phyloP scores from a whole-genome alignment of 2,113 vertebrate species.

The Megaleporinus macrocephalus region DNA sequence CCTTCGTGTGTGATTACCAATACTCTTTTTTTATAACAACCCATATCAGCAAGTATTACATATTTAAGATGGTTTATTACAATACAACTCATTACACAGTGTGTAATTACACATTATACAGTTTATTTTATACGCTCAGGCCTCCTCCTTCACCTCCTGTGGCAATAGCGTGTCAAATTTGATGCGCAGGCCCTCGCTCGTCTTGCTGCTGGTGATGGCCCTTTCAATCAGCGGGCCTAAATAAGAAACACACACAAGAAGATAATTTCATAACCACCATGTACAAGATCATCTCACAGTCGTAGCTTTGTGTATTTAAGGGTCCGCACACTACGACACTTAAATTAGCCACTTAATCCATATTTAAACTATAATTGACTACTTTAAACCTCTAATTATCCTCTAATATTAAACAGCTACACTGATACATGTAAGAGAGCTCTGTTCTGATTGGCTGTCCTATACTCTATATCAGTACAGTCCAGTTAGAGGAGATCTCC shows the following conservation, averaged over 20 bases:
- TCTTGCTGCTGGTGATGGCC: conserved; percentile 79
- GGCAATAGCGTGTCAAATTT: conserved; percentile 76
- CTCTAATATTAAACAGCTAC: too few species aligned
- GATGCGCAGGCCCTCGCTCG: conserved; percentile 86
- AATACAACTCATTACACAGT: conserved; percentile 30
- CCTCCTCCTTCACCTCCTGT: conserved; percentile 52
- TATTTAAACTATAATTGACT: too few species aligned
- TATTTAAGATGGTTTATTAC: conserved; percentile 35
- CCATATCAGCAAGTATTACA: neutral
- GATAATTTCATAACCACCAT: neutral
- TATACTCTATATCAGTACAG: too few species aligned
- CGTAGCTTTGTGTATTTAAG: too few species aligned
- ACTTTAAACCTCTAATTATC: too few species aligned
- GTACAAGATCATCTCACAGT: too few species aligned
- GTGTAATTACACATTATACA: conserved; percentile 28
- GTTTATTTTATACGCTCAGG: conserved; percentile 8
- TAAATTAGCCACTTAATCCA: too few species aligned
- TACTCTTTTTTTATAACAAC: neutral
- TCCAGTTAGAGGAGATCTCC: too few species aligned
- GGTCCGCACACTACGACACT: too few species aligned
- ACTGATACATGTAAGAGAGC: too few species aligned
- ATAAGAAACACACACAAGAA: conserved; percentile 36
- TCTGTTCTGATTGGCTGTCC: too few species aligned
- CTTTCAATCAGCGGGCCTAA: conserved; percentile 84
- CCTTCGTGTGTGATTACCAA: neutral